Percentiles rank a stretch among this genome's conserved stretches.
phyloP scores from a whole-genome alignment of 2,113 vertebrate genomes.

The Carassius carassius region DNA sequence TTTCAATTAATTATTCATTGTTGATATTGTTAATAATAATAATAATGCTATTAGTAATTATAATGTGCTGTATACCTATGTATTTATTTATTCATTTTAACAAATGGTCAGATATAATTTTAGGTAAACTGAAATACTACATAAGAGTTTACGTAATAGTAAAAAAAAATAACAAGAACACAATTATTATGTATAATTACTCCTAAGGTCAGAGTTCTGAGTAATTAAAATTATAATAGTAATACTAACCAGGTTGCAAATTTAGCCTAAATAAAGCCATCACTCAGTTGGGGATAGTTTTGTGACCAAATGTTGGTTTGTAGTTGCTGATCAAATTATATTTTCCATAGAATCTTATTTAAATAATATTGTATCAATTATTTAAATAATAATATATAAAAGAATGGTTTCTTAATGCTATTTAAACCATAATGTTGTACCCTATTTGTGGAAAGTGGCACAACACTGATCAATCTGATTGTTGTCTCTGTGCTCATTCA shows the following conservation, averaged over 20 bases:
- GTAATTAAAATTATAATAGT: too few relatives aligned
- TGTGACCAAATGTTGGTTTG: background rate
- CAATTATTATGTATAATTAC: too few relatives aligned
- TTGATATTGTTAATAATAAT: background rate
- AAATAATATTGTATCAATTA: background rate
- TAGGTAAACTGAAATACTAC: too few relatives aligned
- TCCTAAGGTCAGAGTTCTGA: too few relatives aligned
- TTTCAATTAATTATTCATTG: background rate
- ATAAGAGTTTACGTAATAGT: too few relatives aligned
- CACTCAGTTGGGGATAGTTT: background rate
- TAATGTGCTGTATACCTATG: background rate
- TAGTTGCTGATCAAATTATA: background rate
- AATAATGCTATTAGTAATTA: background rate
- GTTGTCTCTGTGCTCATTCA: background rate
- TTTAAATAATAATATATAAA: background rate
- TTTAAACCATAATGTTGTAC: background rate
- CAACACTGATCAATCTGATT: background rate
- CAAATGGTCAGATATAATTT: too few relatives aligned
- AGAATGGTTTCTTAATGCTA: background rate
- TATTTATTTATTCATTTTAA: background rate
- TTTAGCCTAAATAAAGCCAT: background rate
- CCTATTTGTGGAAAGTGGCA: background rate
- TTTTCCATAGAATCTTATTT: background rate
- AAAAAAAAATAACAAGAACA: too few relatives aligned
- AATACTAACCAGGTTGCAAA: background rate